Conservation (phyloP, 2,888 invertebrate genomes). For the Apodemia mormo region DNA sequence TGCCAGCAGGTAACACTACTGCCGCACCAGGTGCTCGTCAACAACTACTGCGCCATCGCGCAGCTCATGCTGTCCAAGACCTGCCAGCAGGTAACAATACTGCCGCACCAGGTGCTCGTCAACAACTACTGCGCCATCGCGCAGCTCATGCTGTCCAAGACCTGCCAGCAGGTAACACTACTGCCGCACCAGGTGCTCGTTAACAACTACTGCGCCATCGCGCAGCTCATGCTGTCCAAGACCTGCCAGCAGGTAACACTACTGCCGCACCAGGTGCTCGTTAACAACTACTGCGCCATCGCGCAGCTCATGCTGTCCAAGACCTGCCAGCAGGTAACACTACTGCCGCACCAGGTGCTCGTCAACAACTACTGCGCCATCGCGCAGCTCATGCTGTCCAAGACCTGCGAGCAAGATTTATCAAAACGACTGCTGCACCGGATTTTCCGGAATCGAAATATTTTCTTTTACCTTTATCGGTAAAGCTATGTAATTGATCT, state of each 20-base stretch:
- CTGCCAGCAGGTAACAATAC: conserved; percentile 89
- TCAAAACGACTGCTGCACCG: conserved; percentile 48
- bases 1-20: conserved; percentile 89
- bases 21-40: conserved; percentile 80
- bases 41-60: conserved; percentile 97
- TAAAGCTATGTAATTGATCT: too few species aligned
- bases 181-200: conserved; percentile 76
- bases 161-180: conserved; percentile 90
- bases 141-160: conserved; percentile 95
- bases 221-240: conserved; percentile 95
- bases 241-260: conserved; percentile 92
- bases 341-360: background rate
- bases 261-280: background rate
- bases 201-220: conserved; percentile 96
- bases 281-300: background rate
- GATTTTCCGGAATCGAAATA: too few species aligned
- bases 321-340: conserved; percentile 92
- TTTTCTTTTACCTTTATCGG: too few species aligned
- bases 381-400: conserved; percentile 88
- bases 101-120: conserved; percentile 77
- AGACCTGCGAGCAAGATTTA: conserved; percentile 97
- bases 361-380: background rate
- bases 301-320: conserved; percentile 90
- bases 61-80: conserved; percentile 96
- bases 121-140: conserved; percentile 98